Percentiles rank a stretch among this genome's conserved stretches.
phyloP scores from a whole-genome alignment of 2,113 vertebrate species.

The Elaphurus davidianus region DNA sequence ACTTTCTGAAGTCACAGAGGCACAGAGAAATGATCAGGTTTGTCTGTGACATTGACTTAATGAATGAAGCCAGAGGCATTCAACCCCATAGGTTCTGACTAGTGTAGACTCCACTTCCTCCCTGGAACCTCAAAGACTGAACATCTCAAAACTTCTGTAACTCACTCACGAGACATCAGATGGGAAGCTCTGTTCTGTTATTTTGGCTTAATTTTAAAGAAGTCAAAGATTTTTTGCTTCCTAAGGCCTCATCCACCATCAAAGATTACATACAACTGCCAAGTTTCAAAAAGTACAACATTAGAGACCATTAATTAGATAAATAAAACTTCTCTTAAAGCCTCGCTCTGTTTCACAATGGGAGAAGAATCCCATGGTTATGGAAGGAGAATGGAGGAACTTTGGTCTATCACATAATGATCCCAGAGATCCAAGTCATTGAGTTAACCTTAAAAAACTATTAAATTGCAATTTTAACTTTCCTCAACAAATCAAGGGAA shows the following conservation, averaged over 20 bases:
- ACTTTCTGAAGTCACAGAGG: neutral
- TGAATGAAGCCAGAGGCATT: neutral
- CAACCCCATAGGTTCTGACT: neutral
- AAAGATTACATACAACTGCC: neutral
- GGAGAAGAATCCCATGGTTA: neutral
- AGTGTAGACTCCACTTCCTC: neutral
- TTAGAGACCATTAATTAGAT: neutral
- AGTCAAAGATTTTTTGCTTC: neutral
- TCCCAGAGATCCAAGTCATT: neutral
- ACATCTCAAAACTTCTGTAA: neutral
- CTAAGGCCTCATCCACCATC: neutral
- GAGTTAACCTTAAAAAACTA: neutral
- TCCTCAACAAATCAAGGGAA: neutral
- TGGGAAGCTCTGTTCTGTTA: neutral
- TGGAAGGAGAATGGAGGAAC: neutral
- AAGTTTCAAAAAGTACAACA: neutral
- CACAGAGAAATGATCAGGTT: neutral
- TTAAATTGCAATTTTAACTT: neutral
- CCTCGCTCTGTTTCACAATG: neutral
- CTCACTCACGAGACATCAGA: neutral
- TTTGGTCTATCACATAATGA: neutral
- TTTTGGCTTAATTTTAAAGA: conserved; percentile 11
- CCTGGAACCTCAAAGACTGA: neutral
- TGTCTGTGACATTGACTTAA: neutral
- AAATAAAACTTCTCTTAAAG: neutral